Evolutionary conservation across 2,888 invertebrate species (phyloP).

Genomic region (Apamea anceps): DNA sequence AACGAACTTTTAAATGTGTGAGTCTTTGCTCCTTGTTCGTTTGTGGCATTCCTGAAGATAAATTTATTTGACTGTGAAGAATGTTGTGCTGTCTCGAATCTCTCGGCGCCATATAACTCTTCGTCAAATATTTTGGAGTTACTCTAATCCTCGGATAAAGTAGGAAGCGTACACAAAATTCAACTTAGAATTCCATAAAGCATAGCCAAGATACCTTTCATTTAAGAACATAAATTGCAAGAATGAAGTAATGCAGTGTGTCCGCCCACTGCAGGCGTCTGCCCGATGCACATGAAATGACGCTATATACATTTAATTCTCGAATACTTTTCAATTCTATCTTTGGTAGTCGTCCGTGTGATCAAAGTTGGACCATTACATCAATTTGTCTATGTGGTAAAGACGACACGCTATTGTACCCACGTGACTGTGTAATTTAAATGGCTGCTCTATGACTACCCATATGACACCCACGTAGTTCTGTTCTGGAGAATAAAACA

Average conservation of each 20-base stretch:
- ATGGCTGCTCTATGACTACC: conserved; percentile 49
- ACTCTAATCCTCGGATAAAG: conserved; percentile 21
- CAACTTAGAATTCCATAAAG: conserved; percentile 56
- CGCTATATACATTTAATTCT: conserved; percentile 60
- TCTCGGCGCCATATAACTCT: conserved; percentile 20
- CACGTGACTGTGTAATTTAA: conserved; percentile 54
- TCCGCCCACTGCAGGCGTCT: conserved; percentile 78
- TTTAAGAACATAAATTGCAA: conserved; percentile 76
- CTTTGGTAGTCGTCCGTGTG: conserved; percentile 55
- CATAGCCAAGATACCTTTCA: conserved; percentile 64
- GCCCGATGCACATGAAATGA: no score
- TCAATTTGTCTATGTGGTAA: conserved; percentile 62
- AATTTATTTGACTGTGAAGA: conserved; percentile 38
- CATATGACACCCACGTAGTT: conserved; percentile 67
- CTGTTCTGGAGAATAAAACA: conserved; percentile 41
- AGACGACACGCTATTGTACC: conserved; percentile 57
- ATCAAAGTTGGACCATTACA: conserved; percentile 52
- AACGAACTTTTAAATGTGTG: conserved; percentile 56
- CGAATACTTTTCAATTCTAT: conserved; percentile 64
- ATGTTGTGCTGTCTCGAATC: conserved; percentile 34
- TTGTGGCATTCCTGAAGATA: conserved; percentile 40
- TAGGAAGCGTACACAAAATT: conserved; percentile 51
- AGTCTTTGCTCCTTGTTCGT: conserved; percentile 31
- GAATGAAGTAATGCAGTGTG: conserved; percentile 79
- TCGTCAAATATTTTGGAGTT: conserved; percentile 22